Conservation (phyloP, 2,888 invertebrate genomes). For the Caenorhabditis plicata region DNA sequence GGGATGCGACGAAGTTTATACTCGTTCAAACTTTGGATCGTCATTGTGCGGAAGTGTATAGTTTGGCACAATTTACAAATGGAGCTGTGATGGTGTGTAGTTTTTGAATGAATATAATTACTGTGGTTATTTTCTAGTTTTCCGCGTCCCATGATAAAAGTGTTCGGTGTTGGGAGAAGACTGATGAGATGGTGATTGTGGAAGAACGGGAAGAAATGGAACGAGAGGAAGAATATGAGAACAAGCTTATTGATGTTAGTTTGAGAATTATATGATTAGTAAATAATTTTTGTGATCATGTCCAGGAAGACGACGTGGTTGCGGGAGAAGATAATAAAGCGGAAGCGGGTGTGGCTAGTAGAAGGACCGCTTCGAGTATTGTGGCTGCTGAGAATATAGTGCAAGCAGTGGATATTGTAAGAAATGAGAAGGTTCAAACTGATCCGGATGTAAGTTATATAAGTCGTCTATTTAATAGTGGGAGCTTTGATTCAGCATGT, state of each 20-base stretch:
- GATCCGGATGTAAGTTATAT: too few species aligned
- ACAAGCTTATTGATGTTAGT: constrained; percentile 69
- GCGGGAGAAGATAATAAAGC: constrained; percentile 70
- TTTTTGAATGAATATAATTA: not conserved
- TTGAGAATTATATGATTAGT: too few species aligned
- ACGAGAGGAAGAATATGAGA: constrained; percentile 66
- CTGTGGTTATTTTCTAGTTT: constrained; percentile 36
- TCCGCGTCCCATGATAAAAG: constrained; percentile 86
- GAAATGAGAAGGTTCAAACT: constrained; percentile 44
- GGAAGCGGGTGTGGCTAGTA: constrained; percentile 78
- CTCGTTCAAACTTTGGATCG: constrained; percentile 84
- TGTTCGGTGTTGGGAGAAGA: constrained; percentile 81
- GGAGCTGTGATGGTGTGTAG: constrained; percentile 52
- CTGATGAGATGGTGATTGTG: constrained; percentile 85
- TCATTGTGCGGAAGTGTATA: constrained; percentile 56
- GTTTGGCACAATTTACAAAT: constrained; percentile 45
- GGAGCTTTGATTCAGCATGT: too few species aligned
- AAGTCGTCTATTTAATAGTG: too few species aligned
- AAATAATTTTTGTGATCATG: too few species aligned
- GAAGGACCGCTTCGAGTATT: constrained; percentile 77
- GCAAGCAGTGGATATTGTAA: constrained; percentile 82
- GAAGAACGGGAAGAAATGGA: constrained; percentile 82
- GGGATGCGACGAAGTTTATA: constrained; percentile 90
- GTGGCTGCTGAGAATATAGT: constrained; percentile 80
- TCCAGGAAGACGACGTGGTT: constrained; percentile 67